Conservation (phyloP, 2,888 invertebrate genomes). For the Villa cingulata region DNA sequence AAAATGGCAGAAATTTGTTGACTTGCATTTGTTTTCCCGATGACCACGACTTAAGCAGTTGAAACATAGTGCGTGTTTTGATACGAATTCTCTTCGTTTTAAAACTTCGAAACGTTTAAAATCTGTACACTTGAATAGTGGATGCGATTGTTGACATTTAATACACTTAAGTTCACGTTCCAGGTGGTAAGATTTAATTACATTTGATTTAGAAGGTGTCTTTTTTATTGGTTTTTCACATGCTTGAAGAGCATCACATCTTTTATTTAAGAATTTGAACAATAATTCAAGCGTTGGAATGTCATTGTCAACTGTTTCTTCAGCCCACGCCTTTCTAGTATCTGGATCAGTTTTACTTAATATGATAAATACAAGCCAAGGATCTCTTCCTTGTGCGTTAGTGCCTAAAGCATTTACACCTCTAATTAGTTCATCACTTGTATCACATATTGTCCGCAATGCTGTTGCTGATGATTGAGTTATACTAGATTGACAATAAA, state of each 20-base stretch:
- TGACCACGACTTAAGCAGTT: background rate
- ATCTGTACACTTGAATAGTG: background rate
- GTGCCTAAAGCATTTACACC: background rate
- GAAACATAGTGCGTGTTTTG: background rate
- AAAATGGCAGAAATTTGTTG: background rate
- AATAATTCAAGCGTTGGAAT: background rate
- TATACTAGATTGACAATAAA: too few species aligned
- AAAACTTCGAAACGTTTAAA: background rate
- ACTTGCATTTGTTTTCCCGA: background rate
- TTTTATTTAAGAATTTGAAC: background rate
- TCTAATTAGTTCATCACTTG: background rate
- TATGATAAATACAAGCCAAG: background rate
- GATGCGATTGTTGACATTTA: background rate
- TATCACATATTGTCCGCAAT: background rate
- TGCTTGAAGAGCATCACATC: background rate
- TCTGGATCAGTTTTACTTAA: background rate
- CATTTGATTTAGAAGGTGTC: background rate
- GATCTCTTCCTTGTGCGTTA: background rate
- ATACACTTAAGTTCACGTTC: background rate
- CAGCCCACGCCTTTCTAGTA: background rate
- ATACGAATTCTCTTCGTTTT: background rate
- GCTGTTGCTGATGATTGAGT: too few species aligned
- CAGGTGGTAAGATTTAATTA: too few species aligned
- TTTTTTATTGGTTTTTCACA: background rate
- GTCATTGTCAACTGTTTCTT: background rate